phyloP scores from a whole-genome alignment of 2,797 vertebrate genomes.

The Novumbra hubbsi region DNA sequence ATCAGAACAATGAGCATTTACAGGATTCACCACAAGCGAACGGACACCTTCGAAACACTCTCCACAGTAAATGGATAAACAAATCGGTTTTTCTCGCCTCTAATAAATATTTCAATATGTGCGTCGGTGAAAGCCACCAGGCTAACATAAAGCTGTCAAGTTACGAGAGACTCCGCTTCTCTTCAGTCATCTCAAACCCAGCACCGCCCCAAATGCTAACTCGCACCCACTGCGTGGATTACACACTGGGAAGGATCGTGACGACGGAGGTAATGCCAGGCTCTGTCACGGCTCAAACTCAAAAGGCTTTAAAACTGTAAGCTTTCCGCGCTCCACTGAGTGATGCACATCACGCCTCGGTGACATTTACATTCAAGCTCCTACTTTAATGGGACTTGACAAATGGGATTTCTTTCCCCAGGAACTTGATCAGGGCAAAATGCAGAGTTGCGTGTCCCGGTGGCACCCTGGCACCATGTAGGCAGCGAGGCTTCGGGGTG shows the following conservation, averaged over 20 bases:
- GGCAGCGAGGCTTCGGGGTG: too few relatives aligned
- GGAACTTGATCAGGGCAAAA: background rate
- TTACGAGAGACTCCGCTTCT: conserved; percentile 15
- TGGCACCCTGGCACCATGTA: too few relatives aligned
- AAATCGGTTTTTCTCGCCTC: conserved; percentile 3
- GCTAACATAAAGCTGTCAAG: background rate
- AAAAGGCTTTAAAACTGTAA: background rate
- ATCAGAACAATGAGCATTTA: background rate
- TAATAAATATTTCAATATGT: background rate
- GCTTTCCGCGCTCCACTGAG: background rate
- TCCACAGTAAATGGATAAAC: conserved; percentile 1
- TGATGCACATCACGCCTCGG: background rate
- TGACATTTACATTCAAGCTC: background rate
- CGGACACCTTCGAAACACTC: conserved; percentile 10
- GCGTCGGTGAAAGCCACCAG: background rate
- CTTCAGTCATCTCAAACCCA: conserved; percentile 8
- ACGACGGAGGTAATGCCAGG: background rate
- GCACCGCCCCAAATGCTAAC: background rate
- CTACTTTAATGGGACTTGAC: background rate
- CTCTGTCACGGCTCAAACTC: background rate
- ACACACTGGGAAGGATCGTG: background rate
- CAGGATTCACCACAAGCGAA: background rate
- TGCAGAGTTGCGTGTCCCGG: background rate
- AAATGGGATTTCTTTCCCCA: background rate
- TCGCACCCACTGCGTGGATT: conserved; percentile 11